Conservation (phyloP, 37 sponge, comb jelly and placozoan genomes). For the Ianthella basta region DNA sequence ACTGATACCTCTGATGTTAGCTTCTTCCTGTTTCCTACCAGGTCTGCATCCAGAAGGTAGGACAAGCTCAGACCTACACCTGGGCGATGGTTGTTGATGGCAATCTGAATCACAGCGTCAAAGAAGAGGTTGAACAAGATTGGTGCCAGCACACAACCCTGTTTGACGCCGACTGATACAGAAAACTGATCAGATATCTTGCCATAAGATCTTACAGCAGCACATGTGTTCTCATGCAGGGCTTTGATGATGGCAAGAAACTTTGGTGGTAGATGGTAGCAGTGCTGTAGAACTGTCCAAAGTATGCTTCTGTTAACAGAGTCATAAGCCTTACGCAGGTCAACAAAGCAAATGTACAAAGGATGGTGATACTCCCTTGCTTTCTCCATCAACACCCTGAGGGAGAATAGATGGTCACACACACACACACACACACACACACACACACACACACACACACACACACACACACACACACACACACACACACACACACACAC, state of each 20-base stretch:
- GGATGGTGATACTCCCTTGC: constrained; percentile 14
- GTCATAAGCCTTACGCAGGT: constrained; percentile 28
- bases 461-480: too few relatives aligned
- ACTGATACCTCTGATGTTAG: constrained; percentile 19
- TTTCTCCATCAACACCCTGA: constrained; percentile 23
- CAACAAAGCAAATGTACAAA: constrained; percentile 21
- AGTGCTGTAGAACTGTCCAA: constrained; percentile 18
- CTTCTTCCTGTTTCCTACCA: constrained; percentile 24
- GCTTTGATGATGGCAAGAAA: constrained; percentile 18
- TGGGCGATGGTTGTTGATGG: constrained; percentile 4
- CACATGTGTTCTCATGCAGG: background rate
- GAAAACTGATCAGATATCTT: constrained; percentile 12
- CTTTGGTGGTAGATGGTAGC: constrained; percentile 20
- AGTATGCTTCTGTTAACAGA: background rate
- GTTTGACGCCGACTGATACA: constrained; percentile 23
- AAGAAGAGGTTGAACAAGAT: constrained; percentile 20
- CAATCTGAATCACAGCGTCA: constrained; percentile 14
- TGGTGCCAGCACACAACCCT: constrained; percentile 20
- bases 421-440: too few relatives aligned
- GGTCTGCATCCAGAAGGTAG: constrained; percentile 24
- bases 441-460: too few relatives aligned
- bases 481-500: too few relatives aligned
- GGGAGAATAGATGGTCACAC: constrained; percentile 21
- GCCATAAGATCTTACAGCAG: constrained; percentile 24
- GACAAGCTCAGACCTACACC: background rate